A percentile compares a stretch with the other conserved stretches of the same genome.
These are phyloP conservation scores for Portevinia maculata DNA, from an alignment of 2,888 invertebrate genomes.

Conservation along the genomic window DNA sequence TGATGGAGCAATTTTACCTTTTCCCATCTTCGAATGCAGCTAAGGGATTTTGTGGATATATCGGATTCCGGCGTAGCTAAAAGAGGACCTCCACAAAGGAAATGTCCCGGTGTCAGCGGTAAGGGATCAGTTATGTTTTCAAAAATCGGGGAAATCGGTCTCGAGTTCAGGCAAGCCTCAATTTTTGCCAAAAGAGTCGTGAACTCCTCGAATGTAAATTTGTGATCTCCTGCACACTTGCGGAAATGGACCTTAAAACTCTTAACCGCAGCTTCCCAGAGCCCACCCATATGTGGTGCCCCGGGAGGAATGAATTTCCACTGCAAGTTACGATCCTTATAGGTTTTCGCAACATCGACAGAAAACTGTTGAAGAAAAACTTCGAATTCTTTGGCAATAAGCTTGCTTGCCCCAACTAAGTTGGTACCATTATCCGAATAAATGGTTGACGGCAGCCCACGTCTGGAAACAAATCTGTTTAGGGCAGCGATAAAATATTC, in stretches of 20 bases:
- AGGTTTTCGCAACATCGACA: too few species aligned
- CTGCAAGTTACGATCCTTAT: not conserved
- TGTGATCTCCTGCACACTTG: not conserved
- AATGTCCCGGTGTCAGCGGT: constrained; percentile 44
- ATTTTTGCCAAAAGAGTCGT: constrained; percentile 23
- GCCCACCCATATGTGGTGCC: constrained; percentile 8
- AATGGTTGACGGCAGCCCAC: too few species aligned
- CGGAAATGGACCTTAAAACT: constrained; percentile 14
- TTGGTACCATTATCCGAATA: too few species aligned
- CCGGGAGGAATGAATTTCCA: constrained; percentile 25
- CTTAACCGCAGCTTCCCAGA: constrained; percentile 23
- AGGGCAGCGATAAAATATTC: too few species aligned
- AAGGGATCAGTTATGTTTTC: constrained; percentile 21
- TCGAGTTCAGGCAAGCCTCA: constrained; percentile 27
- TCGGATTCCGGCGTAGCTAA: constrained; percentile 26
- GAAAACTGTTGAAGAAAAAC: too few species aligned
- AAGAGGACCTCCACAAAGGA: constrained; percentile 33
- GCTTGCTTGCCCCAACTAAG: too few species aligned
- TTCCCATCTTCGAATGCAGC: constrained; percentile 5
- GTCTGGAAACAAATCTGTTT: too few species aligned
- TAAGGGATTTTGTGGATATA: not conserved
- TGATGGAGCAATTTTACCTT: constrained; percentile 17
- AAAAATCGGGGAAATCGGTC: constrained; percentile 36
- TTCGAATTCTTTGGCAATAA: too few species aligned
- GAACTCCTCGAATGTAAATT: constrained; percentile 41